Percentiles rank a stretch among this genome's conserved stretches.
These are phyloP conservation scores for Enteromius anoplus DNA, from an alignment of 2,797 vertebrate species.

Conservation along the genomic window DNA sequence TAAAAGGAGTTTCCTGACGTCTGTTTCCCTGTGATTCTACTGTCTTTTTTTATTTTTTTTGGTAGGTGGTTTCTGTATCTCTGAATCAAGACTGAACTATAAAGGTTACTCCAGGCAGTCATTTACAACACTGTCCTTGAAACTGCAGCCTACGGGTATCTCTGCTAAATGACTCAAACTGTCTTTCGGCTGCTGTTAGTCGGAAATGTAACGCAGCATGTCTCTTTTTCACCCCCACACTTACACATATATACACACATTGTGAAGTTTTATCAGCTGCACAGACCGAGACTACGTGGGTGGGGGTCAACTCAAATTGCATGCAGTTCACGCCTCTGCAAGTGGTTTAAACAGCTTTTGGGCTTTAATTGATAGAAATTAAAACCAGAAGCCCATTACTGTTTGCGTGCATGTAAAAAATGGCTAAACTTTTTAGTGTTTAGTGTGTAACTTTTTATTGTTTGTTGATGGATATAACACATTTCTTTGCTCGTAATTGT, in stretches of 20 bases:
- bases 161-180: conserved; percentile 42
- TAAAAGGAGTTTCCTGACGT: conserved; percentile 32
- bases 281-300: conserved; percentile 47
- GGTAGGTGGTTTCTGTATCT: conserved; percentile 23
- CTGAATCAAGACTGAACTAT: not conserved
- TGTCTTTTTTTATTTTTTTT: not conserved
- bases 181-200: conserved; percentile 17
- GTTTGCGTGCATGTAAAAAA: not conserved
- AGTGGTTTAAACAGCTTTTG: conserved; percentile 47
- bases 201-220: not conserved
- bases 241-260: conserved; percentile 4
- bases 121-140: conserved; percentile 15
- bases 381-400: conserved; percentile 37
- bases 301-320: conserved; percentile 51
- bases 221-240: conserved; percentile 17
- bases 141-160: not conserved
- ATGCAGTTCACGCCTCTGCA: conserved; percentile 46
- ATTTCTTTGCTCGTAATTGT: conserved; percentile 12
- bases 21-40: not conserved
- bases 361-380: conserved; percentile 54
- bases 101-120: conserved; percentile 24
- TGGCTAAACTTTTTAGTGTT: not conserved
- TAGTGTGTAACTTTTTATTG: not conserved
- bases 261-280: conserved; percentile 28
- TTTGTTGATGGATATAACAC: not conserved